phyloP scores from a whole-genome alignment of 2,113 vertebrate genomes.

The Cercocebus atys region DNA sequence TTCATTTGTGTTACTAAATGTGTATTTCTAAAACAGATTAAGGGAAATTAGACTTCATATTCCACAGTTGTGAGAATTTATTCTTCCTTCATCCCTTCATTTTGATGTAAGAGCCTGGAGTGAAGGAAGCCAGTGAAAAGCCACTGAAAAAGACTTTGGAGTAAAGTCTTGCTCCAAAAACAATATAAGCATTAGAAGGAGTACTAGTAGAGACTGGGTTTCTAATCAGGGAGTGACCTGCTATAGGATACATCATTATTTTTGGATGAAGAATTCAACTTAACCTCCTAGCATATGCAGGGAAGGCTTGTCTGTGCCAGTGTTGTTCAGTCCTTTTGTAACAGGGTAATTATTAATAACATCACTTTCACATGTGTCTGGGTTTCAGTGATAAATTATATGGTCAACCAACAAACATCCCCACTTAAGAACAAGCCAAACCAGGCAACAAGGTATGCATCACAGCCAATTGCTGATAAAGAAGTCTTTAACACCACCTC shows the following conservation, averaged over 20 bases:
- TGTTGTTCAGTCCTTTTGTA: not conserved
- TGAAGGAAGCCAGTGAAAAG: not conserved
- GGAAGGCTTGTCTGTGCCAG: not conserved
- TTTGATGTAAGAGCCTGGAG: not conserved
- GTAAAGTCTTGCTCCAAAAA: not conserved
- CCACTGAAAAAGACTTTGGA: too few species aligned
- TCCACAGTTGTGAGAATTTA: not conserved
- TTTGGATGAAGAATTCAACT: not conserved
- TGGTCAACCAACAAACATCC: not conserved
- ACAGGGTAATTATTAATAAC: not conserved
- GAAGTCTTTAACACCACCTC: not conserved
- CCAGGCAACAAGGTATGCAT: not conserved
- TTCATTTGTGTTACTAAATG: not conserved
- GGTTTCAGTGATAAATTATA: not conserved
- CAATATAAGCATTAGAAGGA: not conserved
- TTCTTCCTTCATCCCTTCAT: not conserved
- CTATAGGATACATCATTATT: not conserved
- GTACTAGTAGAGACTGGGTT: accelerated
- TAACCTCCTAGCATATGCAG: not conserved
- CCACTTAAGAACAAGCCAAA: not conserved
- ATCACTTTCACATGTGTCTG: not conserved
- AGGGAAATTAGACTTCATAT: not conserved
- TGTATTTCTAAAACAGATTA: not conserved
- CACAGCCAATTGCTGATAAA: not conserved
- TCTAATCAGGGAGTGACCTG: not conserved